Base-by-base conservation (phyloP, 2,888 invertebrate species). In the Chorisops tibialis region DNA sequence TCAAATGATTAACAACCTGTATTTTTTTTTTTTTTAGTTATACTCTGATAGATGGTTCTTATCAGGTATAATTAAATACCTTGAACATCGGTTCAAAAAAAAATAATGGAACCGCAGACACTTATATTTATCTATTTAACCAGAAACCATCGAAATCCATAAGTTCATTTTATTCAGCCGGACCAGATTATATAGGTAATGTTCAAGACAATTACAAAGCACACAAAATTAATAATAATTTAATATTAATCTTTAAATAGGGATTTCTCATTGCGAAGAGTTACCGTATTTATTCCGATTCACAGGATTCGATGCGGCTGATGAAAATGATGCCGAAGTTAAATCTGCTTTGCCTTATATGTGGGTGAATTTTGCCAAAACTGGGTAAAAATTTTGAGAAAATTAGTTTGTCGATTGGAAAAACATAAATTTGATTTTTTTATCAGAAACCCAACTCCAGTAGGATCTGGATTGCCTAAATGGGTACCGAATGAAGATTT, bases 401-500 rank as follows among this genome's bases (percentile, higher is more conserved):
- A n/a, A n/a, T n/a, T n/a, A n/a, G n/a, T n/a, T 30, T 30, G 7
- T 30, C 5, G 12, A 2, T 2, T 16, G 2, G 18, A 12, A 16
- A 47, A 47, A 47, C n/a, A n/a, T n/a, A n/a, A n/a, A n/a, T n/a
- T n/a, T n/a, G n/a, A n/a, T 41, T 41, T 41, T 14, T 4, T 41
- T 41, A 41, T 18, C 14, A 50, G 50, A 3, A 37, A 50, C 16
- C 50, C 50, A 2, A 50, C 50, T 14, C 50, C 50, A 3, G 50
- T 35, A 2, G 14, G 35, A 14, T 35, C 50, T 2, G 6, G 2
- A 4, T 35, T 50, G 7, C 50, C 50, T 16, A 35, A 35, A 16
- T 50, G 50, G 50, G 3, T 50, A 35, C 35, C 50, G 14, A 37
- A 30, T 6, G 16, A 35, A 7, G 50, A 18, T 9, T 50, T 35